Evolutionary conservation across 2,888 invertebrate genomes (phyloP).

Genomic region (Lasius platythorax): DNA sequence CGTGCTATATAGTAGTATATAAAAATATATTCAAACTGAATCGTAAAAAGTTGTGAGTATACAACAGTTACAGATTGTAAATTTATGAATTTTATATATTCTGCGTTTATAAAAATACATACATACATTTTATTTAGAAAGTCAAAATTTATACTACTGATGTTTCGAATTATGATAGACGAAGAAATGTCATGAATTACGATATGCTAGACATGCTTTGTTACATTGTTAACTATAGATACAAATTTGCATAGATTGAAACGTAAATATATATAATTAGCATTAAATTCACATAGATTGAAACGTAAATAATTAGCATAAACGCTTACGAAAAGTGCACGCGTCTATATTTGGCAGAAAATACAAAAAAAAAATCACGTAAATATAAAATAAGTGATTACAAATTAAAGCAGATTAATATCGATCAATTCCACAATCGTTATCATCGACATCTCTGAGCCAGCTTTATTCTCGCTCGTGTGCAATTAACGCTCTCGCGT

Average conservation of each 20-base stretch:
- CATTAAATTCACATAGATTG: background rate
- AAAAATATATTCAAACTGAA: background rate
- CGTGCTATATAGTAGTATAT: background rate
- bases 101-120: background rate
- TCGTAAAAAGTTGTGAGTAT: background rate
- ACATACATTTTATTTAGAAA: background rate
- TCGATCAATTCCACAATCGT: background rate
- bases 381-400: background rate
- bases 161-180: background rate
- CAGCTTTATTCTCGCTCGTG: background rate
- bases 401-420: background rate
- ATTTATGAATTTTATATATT: background rate
- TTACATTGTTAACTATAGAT: background rate
- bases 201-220: background rate
- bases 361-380: background rate
- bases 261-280: background rate
- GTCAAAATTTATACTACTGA: background rate
- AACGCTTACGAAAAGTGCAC: background rate
- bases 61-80: background rate
- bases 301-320: background rate
- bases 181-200: background rate
- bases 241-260: background rate
- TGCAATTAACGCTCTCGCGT: background rate
- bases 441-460: background rate
- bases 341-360: background rate